Evolutionary conservation across 2,888 invertebrate genomes (phyloP).

Genomic region (Andrena hattorfiana): DNA sequence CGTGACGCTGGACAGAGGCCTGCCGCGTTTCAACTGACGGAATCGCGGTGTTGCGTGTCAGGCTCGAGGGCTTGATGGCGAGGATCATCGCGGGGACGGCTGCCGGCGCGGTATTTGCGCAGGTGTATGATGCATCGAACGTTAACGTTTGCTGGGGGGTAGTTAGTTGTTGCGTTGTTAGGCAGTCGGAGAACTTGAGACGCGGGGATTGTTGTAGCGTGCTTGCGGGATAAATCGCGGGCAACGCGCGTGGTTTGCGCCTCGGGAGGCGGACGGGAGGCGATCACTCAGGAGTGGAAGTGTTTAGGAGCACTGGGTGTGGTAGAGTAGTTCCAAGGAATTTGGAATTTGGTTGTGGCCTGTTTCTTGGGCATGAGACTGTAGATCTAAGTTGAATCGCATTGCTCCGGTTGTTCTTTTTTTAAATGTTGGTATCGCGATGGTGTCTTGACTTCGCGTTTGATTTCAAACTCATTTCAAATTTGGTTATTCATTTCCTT

Average conservation of each 20-base stretch:
- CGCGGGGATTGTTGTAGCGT: slow-evolving; percentile 14
- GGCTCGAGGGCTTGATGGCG: background rate
- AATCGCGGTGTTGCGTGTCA: slow-evolving; percentile 22
- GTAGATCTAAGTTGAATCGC: too few species aligned
- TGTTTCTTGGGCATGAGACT: too few species aligned
- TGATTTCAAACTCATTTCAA: too few species aligned
- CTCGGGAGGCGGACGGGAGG: background rate
- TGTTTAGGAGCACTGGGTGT: background rate
- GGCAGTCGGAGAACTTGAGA: slow-evolving; percentile 44
- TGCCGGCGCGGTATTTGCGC: slow-evolving; percentile 52
- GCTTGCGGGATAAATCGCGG: slow-evolving; percentile 15
- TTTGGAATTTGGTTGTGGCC: background rate
- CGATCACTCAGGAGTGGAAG: background rate
- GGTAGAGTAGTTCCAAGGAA: background rate
- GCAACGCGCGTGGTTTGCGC: slow-evolving; percentile 1
- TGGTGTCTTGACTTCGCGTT: too few species aligned
- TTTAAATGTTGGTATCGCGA: too few species aligned
- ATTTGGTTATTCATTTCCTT: background rate
- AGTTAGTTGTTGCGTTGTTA: slow-evolving; percentile 44
- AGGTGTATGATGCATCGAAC: slow-evolving; percentile 55
- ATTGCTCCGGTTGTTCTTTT: too few species aligned
- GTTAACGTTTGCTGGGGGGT: slow-evolving; percentile 23
- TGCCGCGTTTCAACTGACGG: slow-evolving; percentile 3
- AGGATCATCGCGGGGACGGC: slow-evolving; percentile 21
- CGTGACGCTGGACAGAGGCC: slow-evolving; percentile 32